Conservation (phyloP, 2,888 invertebrate genomes). For the Folsomia manolachei region DNA sequence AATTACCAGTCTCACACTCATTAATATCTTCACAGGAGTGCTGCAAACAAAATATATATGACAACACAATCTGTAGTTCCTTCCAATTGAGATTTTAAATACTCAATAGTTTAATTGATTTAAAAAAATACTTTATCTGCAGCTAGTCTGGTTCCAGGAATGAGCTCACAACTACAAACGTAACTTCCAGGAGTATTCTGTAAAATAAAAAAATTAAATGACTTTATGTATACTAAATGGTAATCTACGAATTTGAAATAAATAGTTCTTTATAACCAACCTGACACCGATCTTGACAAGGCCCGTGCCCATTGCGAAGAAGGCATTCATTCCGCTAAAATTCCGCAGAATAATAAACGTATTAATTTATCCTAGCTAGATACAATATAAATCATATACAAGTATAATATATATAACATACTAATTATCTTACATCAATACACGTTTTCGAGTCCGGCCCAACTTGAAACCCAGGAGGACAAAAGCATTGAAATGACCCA, state of each 20-base stretch:
- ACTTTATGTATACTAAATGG: no score
- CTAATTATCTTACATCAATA: constrained; percentile 45
- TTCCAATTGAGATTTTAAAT: background rate
- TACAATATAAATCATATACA: constrained; percentile 7
- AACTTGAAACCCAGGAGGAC: constrained; percentile 55
- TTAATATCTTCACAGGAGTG: constrained; percentile 57
- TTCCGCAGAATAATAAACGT: no score
- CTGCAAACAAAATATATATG: constrained; percentile 22
- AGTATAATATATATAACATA: background rate
- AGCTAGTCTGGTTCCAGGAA: constrained; percentile 62
- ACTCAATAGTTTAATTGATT: background rate
- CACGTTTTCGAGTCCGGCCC: constrained; percentile 53
- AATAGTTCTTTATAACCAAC: no score
- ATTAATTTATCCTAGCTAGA: no score
- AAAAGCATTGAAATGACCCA: constrained; percentile 58
- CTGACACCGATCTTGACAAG: constrained; percentile 65
- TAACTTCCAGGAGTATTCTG: constrained; percentile 62
- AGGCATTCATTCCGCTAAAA: constrained; percentile 61
- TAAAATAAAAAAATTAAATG: no score
- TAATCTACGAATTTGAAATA: no score
- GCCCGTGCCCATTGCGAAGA: constrained; percentile 63
- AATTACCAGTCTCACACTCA: constrained; percentile 56
- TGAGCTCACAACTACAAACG: constrained; percentile 60
- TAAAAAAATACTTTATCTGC: constrained; percentile 55
- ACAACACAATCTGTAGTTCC: background rate